Base-by-base conservation (phyloP, 2,888 invertebrate genomes). In the Trichopoda pennipes region DNA sequence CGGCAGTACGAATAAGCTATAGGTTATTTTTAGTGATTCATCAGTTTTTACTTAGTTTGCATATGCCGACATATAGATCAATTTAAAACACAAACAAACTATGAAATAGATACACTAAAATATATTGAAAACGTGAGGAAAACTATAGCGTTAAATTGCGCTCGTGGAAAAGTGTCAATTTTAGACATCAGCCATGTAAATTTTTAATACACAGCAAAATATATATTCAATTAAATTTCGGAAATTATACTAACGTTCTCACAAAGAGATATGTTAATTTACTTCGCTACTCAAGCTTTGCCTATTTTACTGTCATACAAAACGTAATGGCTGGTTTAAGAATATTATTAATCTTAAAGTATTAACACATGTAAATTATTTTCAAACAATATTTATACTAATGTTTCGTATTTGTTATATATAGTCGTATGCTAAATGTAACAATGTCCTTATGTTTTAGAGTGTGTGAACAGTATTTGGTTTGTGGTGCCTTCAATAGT, bases 1-100 rank as follows among this genome's bases (percentile, higher is more conserved):
- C 3, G 23, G 23, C 42, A 19, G 16, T 35, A n/a, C 10, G 9
- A 64, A 38, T 28, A 44, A 53, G 35, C 80, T 32, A 53, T 35
- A 70, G 70, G 70, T 70, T 32, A 35, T 80, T 80, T 70, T 70
- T 70, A 75, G 66, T 60, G 70, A 80, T 80, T 74, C 73, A 79
- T 79, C 73, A 68, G 64, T 44, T 70, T 51, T 56, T 44, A 44
- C 42, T 70, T 47, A 51, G 17, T 3, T n/a, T 19, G n/a, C 17
- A 6, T 28, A 28, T 47, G 6, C 17, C 3, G 17, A n/a, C 61
- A 51, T n/a, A 53, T 16, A 12, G 3, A 44, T 3, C 14, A 3
- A 23, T 4, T 4, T 0, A 8, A 7, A 1, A 1, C 8, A 3
- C 16, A 10, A 7, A 55, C 28, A 55, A 16, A 0, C 14, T 32